phyloP scores from a whole-genome alignment of 2,888 invertebrate species.

The Cantharis rustica region DNA sequence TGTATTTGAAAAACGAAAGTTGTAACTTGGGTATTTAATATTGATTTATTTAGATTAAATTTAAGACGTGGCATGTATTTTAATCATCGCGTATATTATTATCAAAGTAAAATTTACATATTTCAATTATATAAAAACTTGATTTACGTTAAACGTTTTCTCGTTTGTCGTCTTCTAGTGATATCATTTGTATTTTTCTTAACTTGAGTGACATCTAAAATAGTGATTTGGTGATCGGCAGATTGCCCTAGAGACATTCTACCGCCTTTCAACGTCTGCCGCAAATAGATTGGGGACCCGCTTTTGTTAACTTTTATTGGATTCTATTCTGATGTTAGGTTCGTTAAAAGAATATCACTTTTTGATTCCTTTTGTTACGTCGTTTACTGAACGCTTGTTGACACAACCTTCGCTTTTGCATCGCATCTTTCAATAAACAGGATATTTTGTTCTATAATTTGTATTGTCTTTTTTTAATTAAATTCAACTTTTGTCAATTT shows the following conservation, averaged over 20 bases:
- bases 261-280: conserved; percentile 41
- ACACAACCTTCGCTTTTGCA: conserved; percentile 29
- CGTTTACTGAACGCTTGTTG: conserved; percentile 36
- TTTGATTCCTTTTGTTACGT: conserved; percentile 36
- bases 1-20: too few relatives aligned
- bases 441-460: background rate
- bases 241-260: conserved; percentile 41
- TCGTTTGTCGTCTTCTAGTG: conserved; percentile 32
- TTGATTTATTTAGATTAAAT: background rate
- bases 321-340: conserved; percentile 41
- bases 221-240: conserved; percentile 44
- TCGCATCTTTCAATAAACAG: conserved; percentile 5
- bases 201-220: conserved; percentile 43
- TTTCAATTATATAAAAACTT: background rate
- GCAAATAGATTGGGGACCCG: conserved; percentile 42
- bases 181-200: conserved; percentile 41
- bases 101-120: too few relatives aligned
- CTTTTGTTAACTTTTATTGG: conserved; percentile 46
- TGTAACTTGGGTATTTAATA: too few relatives aligned
- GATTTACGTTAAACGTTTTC: conserved; percentile 6
- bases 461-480: background rate
- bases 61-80: background rate
- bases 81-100: background rate
- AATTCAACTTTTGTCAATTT: background rate
- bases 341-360: conserved; percentile 37